phyloP scores from a whole-genome alignment of 2,113 vertebrate genomes.

The Calypte anna region DNA sequence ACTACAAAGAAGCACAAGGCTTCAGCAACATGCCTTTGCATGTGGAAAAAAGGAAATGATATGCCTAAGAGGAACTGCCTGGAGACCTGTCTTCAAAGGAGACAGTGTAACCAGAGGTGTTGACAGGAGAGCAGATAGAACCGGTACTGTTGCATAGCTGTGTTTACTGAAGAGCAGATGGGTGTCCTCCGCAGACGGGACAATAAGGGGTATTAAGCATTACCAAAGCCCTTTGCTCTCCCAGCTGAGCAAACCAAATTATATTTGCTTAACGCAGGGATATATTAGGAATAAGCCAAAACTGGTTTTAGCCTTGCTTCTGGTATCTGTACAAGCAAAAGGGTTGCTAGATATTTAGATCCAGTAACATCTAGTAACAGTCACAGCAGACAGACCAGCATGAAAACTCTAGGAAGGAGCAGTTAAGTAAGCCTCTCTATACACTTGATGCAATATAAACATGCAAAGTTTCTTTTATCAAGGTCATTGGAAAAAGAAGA shows the following conservation, averaged over 20 bases:
- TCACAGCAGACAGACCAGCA: neutral
- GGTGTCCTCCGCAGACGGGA: neutral
- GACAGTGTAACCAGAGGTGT: slow-evolving; percentile 8
- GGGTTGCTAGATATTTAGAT: neutral
- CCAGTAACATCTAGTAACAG: neutral
- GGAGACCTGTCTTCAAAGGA: slow-evolving; percentile 31
- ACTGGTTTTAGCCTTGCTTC: neutral
- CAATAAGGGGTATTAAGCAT: neutral
- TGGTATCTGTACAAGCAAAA: neutral
- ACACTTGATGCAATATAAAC: neutral
- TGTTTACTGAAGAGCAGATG: slow-evolving; percentile 28
- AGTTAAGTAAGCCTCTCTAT: neutral
- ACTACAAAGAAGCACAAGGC: neutral
- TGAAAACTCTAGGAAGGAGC: neutral
- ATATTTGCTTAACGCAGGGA: neutral
- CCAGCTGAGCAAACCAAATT: slow-evolving; percentile 37
- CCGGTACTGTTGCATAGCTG: neutral
- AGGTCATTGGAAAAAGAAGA: neutral
- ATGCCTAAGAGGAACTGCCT: slow-evolving; percentile 39
- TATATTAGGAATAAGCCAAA: neutral
- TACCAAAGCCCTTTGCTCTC: neutral
- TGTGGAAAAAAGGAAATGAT: slow-evolving; percentile 3
- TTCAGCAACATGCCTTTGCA: neutral
- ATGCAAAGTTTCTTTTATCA: neutral
- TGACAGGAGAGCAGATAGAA: slow-evolving; percentile 19